Conservation (phyloP, 2,888 invertebrate species). For the Ariolimax columbianus region DNA sequence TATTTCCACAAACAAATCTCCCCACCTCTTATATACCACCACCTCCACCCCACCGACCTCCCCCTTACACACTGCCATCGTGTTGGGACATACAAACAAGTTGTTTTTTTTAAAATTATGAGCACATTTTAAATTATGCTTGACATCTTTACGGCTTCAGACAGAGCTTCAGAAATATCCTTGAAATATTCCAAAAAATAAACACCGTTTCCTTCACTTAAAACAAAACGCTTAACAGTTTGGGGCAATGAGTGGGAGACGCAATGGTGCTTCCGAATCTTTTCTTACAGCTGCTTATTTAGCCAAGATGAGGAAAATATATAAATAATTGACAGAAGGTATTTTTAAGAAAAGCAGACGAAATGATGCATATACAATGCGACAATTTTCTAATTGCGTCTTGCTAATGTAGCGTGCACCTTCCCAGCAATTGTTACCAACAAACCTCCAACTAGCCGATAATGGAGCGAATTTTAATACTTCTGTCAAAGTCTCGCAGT, state of each 20-base stretch:
- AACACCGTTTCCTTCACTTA: neutral
- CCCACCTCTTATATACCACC: neutral
- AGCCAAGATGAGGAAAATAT: neutral
- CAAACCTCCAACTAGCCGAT: slow-evolving; percentile 22
- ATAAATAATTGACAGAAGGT: slow-evolving; percentile 38
- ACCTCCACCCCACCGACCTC: neutral
- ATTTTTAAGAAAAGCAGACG: neutral
- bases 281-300: slow-evolving; percentile 21
- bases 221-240: neutral
- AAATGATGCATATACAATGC: slow-evolving; percentile 38
- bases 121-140: neutral
- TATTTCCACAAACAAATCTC: neutral
- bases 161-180: neutral
- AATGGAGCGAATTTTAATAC: slow-evolving; percentile 37
- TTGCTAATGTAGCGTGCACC: slow-evolving; percentile 37
- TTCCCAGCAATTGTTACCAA: slow-evolving; percentile 18
- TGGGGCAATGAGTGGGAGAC: neutral
- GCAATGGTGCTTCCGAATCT: neutral
- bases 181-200: neutral
- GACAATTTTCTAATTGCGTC: slow-evolving; percentile 44
- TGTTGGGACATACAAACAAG: neutral
- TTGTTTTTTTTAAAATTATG: neutral
- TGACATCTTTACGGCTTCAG: slow-evolving; percentile 25
- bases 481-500: slow-evolving; percentile 6
- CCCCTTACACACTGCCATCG: neutral